Evolutionary conservation across 2,888 invertebrate genomes (phyloP).

Genomic region (Steinernema carpocapsae): DNA sequence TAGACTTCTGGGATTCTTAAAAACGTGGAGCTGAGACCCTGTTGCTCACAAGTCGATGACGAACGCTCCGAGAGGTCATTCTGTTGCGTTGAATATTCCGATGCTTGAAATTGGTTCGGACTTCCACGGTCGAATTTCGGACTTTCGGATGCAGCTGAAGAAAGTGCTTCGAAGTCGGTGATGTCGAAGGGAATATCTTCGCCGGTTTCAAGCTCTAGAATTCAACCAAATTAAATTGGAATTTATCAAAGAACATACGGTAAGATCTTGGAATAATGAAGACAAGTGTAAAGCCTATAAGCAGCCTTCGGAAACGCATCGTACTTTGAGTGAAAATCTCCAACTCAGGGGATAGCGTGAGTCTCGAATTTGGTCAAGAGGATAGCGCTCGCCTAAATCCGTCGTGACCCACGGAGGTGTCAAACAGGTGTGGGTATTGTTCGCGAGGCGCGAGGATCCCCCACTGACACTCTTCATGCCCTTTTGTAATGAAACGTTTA

Average conservation of each 20-base stretch:
- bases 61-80: no score
- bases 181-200: constrained; percentile 1
- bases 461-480: neutral
- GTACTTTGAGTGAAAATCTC: neutral
- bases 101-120: neutral
- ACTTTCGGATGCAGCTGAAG: neutral
- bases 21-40: neutral
- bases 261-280: neutral
- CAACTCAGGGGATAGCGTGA: neutral
- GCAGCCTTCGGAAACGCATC: neutral
- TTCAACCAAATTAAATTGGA: neutral
- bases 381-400: neutral
- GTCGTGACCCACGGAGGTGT: no score
- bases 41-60: neutral
- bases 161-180: neutral
- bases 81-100: neutral
- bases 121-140: neutral
- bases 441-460: neutral
- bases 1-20: constrained; percentile 5
- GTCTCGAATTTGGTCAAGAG: constrained; percentile 15
- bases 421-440: neutral
- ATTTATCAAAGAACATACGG: neutral
- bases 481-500: constrained; percentile 7
- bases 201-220: neutral
- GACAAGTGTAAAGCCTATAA: neutral